Conservation (phyloP, 37 sponge, comb jelly and placozoan genomes). For the Diacarnus erythraeanus region DNA sequence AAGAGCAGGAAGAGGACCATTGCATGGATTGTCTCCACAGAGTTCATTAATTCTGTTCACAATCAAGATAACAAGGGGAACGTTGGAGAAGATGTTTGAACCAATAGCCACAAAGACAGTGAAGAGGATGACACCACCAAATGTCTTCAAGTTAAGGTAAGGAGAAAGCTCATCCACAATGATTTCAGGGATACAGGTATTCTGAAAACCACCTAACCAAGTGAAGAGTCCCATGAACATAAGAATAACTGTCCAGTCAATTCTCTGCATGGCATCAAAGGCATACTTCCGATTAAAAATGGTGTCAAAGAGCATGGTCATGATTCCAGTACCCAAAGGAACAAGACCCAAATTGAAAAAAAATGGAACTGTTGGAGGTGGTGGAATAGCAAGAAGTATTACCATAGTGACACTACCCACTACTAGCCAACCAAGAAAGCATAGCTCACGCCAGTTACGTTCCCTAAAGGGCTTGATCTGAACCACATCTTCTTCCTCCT, state of each 20-base stretch:
- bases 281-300: constrained; percentile 73
- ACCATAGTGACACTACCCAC: constrained; percentile 42
- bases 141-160: constrained; percentile 55
- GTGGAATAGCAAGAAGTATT: constrained; percentile 59
- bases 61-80: constrained; percentile 80
- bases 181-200: constrained; percentile 69
- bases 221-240: constrained; percentile 91
- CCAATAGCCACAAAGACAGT: constrained; percentile 72
- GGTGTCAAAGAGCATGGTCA: constrained; percentile 80
- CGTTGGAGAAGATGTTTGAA: constrained; percentile 87
- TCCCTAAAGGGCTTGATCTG: constrained; percentile 35
- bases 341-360: constrained; percentile 86
- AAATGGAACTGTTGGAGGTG: constrained; percentile 43
- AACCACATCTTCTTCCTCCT: constrained; percentile 10
- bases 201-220: constrained; percentile 88
- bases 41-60: constrained; percentile 51
- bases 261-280: constrained; percentile 69
- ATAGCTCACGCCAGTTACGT: constrained; percentile 29
- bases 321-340: constrained; percentile 76
- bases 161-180: constrained; percentile 43
- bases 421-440: constrained; percentile 50
- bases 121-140: constrained; percentile 71
- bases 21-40: constrained; percentile 46
- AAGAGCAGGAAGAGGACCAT: constrained; percentile 49
- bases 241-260: constrained; percentile 90